phyloP scores from a whole-genome alignment of 2,797 vertebrate genomes.

The Phrynocephalus forsythii region DNA sequence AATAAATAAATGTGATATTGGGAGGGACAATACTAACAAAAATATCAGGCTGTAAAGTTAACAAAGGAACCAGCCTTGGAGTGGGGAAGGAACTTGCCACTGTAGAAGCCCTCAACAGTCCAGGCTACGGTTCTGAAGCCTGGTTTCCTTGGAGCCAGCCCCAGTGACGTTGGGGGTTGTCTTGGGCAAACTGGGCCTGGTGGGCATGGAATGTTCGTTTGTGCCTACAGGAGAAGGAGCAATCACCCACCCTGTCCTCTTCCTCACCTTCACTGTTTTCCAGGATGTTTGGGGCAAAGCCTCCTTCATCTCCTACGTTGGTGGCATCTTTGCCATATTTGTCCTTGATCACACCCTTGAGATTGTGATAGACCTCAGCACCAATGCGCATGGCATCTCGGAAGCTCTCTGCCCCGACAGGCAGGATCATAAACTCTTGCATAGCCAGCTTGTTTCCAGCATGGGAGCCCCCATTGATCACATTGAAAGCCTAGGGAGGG shows the following conservation, averaged over 20 bases:
- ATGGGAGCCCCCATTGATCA: slow-evolving; percentile 93
- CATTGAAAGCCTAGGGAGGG: slow-evolving; percentile 88
- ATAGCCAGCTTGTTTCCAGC: slow-evolving; percentile 93
- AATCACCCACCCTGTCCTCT: background rate
- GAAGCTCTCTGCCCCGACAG: slow-evolving; percentile 91
- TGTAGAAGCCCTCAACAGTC: background rate
- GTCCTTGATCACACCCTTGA: slow-evolving; percentile 91
- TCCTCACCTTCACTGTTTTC: slow-evolving; percentile 91
- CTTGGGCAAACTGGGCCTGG: background rate
- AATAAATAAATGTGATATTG: background rate
- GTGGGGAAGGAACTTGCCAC: too few species aligned
- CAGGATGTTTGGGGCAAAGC: slow-evolving; percentile 94
- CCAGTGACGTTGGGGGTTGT: background rate
- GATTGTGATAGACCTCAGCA: slow-evolving; percentile 92
- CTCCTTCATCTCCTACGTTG: slow-evolving; percentile 92
- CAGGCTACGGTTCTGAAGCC: background rate
- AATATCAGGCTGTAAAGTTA: background rate
- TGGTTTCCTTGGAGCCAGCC: background rate
- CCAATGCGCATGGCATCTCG: slow-evolving; percentile 90
- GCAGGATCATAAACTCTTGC: slow-evolving; percentile 96
- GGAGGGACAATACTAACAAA: background rate
- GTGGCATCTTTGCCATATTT: slow-evolving; percentile 94
- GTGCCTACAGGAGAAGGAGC: background rate
- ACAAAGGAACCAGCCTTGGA: background rate
- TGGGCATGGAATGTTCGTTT: background rate